phyloP scores from a whole-genome alignment of 2,888 invertebrate species.

The Meliscaeva auricollis region DNA sequence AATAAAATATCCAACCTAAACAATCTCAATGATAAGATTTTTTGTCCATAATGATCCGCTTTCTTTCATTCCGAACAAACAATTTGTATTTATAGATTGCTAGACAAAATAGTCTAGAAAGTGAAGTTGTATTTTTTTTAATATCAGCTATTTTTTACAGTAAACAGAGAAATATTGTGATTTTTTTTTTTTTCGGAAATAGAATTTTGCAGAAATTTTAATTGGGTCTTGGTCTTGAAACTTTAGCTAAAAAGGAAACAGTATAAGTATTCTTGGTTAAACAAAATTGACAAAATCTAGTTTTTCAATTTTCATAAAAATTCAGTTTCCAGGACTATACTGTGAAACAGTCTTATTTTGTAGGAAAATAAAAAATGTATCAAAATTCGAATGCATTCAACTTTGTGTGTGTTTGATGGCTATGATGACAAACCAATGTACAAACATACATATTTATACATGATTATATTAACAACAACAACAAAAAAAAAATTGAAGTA shows the following conservation, averaged over 20 bases:
- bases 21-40: conserved; percentile 51
- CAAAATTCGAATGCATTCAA: conserved; percentile 10
- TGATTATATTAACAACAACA: not conserved
- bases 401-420: conserved; percentile 16
- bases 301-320: too few species aligned
- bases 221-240: too few species aligned
- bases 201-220: too few species aligned
- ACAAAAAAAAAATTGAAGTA: not conserved
- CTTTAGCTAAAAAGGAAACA: too few species aligned
- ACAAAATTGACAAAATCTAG: too few species aligned
- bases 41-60: conserved; percentile 37
- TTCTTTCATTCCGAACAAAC: conserved; percentile 14
- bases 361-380: not conserved
- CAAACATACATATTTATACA: not conserved
- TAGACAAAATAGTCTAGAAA: not conserved
- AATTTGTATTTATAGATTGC: not conserved
- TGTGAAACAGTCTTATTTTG: not conserved
- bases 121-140: not conserved
- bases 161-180: too few species aligned
- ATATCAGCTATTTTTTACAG: too few species aligned
- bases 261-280: too few species aligned
- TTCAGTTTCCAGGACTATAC: not conserved
- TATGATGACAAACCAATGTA: conserved; percentile 21
- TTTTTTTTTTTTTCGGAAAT: too few species aligned
- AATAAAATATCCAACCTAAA: conserved; percentile 61